Conservation (phyloP, 2,888 invertebrate genomes). For the Cantharis lateralis region DNA sequence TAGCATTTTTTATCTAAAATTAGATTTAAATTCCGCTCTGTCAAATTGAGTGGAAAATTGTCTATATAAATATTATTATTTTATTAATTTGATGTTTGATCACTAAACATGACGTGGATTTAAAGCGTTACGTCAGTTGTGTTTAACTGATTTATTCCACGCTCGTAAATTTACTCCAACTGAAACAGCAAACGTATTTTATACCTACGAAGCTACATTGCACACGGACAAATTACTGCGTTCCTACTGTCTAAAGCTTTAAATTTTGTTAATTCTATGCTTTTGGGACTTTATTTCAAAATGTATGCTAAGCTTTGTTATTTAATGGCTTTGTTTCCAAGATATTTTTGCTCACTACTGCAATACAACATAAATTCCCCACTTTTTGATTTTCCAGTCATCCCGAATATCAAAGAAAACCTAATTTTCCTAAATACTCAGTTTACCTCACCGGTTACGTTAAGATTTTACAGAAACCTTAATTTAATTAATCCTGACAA, state of each 20-base stretch:
- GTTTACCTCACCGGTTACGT: neutral
- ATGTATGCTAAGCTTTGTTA: constrained; percentile 14
- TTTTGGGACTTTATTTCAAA: constrained; percentile 16
- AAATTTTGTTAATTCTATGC: constrained; percentile 15
- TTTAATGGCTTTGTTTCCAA: constrained; percentile 8
- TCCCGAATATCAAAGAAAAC: neutral
- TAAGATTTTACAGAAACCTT: neutral
- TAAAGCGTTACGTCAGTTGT: constrained; percentile 9
- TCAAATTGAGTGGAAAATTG: neutral
- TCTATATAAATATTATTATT: neutral
- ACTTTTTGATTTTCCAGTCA: neutral
- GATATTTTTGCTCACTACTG: neutral
- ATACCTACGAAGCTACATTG: constrained; percentile 11
- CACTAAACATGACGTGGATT: constrained; percentile 12
- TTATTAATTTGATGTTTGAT: constrained; percentile 3
- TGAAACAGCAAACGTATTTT: constrained; percentile 19
- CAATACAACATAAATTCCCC: neutral
- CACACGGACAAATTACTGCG: constrained; percentile 22
- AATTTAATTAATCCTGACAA: neutral
- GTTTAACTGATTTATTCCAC: constrained; percentile 19
- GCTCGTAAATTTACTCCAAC: constrained; percentile 14
- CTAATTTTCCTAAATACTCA: neutral
- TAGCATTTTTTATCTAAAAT: neutral
- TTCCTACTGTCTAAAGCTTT: constrained; percentile 14
- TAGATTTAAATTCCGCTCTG: neutral